phyloP scores from a whole-genome alignment of 2,888 invertebrate genomes.

The Autographa gamma region DNA sequence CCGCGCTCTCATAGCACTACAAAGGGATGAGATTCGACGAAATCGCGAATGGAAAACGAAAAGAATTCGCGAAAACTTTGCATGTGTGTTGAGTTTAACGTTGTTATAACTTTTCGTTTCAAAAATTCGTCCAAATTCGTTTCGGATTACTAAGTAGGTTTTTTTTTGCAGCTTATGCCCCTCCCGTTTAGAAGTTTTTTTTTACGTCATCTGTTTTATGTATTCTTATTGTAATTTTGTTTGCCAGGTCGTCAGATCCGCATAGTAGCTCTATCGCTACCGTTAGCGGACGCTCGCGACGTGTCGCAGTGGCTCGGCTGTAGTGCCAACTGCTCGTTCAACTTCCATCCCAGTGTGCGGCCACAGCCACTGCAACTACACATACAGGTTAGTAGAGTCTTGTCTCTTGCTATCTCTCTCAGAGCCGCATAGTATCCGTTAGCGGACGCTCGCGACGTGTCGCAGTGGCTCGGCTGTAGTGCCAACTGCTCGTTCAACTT shows the following conservation, averaged over 20 bases:
- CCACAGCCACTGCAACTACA: conserved; percentile 98
- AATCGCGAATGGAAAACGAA: too few species aligned
- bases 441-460: conserved; percentile 98
- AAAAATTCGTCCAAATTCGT: too few species aligned
- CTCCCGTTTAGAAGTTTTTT: too few species aligned
- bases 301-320: conserved; percentile 99
- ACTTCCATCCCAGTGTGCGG: conserved; percentile 99
- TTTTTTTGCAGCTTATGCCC: too few species aligned
- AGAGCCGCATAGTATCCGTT: conserved; percentile 97
- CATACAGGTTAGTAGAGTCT: conserved; percentile 89
- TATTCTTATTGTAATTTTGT: too few species aligned
- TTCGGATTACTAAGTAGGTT: too few species aligned
- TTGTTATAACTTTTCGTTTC: too few species aligned
- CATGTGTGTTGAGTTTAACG: too few species aligned
- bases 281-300: conserved; percentile 98
- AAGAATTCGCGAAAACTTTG: too few species aligned
- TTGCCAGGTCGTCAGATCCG: conserved; percentile 92
- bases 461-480: conserved; percentile 98
- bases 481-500: conserved; percentile 99
- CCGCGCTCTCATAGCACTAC: too few species aligned
- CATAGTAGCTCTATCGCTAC: conserved; percentile 97
- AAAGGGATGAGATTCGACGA: too few species aligned
- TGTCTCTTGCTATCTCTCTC: conserved; percentile 64
- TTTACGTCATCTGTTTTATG: too few species aligned
- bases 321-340: conserved; percentile 97